Evolutionary conservation across 1,140 invertebrate species (phyloP), one percentile per base, ranked within the genome.

Genomic region (Lasaia peninsularis): DNA sequence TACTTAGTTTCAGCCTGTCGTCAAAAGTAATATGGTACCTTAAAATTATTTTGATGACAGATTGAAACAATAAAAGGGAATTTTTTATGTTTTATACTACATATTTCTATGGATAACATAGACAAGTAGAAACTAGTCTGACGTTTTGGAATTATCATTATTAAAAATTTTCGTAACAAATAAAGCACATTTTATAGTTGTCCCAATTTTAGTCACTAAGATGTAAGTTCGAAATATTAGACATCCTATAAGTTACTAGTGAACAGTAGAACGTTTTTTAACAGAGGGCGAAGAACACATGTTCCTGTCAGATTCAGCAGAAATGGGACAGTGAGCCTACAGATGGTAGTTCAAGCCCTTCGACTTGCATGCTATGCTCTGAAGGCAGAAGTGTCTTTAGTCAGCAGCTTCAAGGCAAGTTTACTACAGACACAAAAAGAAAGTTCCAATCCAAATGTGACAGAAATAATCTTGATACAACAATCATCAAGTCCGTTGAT

Each of bases 351-450:
- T 79, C 74, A n/a, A 79, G 79, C 0, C 65, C 82, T 0, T 83
- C 82, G 24, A 86, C 82, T 56, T 82, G 80, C 65, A 72, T 80
- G 4, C 62, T 76, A 2, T 81, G 69, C 54, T 75, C 71, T 18
- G 78, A 78, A 50, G 72, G 74, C 14, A 65, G 56, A 34, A 70
- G 64, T 37, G 37, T 56, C n/a, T 52, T 44, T 8, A 62, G 50
- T 31, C 52, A 0, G 28, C 50, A 49, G 18, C 8, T 31, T 18
- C 65, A 66, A 71, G 75, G 63, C 76, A 80, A 83, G 71, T 83
- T 21, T 6, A 48, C 44, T 11, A 48, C 11, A 18, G 44, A 48
- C 44, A 20, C 77, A 11, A 62, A 51, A 72, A 28, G 18, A 53
- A 72, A 65, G 53, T 49, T 55, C 52, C 14, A 49, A 12, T 44